Evolutionary conservation across 2,888 invertebrate genomes (phyloP), one percentile per base, ranked within the genome.

Genomic region (Cantharis rufa): DNA sequence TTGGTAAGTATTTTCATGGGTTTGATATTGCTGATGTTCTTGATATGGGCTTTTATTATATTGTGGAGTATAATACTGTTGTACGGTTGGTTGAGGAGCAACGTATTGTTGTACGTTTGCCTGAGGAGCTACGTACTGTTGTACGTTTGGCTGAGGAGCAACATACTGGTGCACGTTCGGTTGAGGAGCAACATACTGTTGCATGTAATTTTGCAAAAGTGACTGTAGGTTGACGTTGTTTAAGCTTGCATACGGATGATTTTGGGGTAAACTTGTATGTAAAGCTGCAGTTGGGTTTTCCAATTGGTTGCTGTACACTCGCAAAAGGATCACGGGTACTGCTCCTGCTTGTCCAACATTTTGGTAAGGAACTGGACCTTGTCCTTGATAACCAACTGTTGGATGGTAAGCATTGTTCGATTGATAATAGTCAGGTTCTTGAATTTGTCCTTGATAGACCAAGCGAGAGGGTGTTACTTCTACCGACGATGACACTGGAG

Each of bases 271-370:
- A 81, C 91, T 90, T 1, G 92, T 89, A 83, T 91, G 91, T 1
- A 92, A 81, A 80, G 90, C 90, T 24, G 89, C 89, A 9, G 89
- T 86, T 1, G 91, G 90, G 82, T 90, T 90, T 69, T 88, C 88
- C 0, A 92, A 83, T 74, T 91, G 91, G 5, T 91, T 90, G 76
- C 90, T 91, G 64, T 91, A 91, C 61, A 92, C 89, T 84, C 91
- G 89, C 62, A 92, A 82, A 16, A 92, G 90, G 78, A 92, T 87
- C 13, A 92, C 91, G 7, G 92, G 92, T 5, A 92, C 90, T 2
- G 90, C 89, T 82, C 89, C 78, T 9, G 82, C 80, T 62, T 80
- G 87, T 10, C 87, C 83, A 13, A 87, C 88, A 61, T 88, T 88
- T 62, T 86, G 84, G n/a, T 86, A 87, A 24, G 91, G 88, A 80